Conservation (phyloP, 2,888 invertebrate genomes). For the Julus scanicus region DNA sequence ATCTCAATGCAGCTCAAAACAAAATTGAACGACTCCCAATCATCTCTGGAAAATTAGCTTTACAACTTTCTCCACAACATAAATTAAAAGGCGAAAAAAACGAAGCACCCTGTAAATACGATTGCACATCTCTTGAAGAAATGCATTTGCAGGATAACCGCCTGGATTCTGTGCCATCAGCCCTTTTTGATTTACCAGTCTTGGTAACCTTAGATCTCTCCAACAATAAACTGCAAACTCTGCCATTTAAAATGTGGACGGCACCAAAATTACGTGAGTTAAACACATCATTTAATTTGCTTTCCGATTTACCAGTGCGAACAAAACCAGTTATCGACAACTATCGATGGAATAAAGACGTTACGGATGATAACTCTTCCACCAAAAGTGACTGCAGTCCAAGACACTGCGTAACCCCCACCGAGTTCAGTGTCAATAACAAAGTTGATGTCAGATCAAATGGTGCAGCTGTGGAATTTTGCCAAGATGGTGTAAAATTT, state of each 20-base stretch:
- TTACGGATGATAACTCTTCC: neutral
- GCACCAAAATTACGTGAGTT: slow-evolving; percentile 87
- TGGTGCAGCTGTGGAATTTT: slow-evolving; percentile 48
- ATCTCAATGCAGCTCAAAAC: slow-evolving; percentile 89
- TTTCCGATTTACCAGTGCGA: slow-evolving; percentile 75
- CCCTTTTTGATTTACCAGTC: slow-evolving; percentile 82
- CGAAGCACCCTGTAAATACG: slow-evolving; percentile 59
- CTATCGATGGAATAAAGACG: neutral
- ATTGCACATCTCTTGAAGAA: slow-evolving; percentile 82
- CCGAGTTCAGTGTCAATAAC: slow-evolving; percentile 2
- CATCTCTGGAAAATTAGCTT: slow-evolving; percentile 59
- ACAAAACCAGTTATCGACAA: slow-evolving; percentile 39
- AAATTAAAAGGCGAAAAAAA: slow-evolving; percentile 60
- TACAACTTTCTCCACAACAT: slow-evolving; percentile 48
- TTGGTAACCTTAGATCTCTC: slow-evolving; percentile 89
- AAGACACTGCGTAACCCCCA: slow-evolving; percentile 21
- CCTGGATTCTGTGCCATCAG: slow-evolving; percentile 82
- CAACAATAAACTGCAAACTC: slow-evolving; percentile 86
- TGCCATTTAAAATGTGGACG: slow-evolving; percentile 88
- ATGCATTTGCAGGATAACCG: slow-evolving; percentile 90
- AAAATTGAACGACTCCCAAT: slow-evolving; percentile 80
- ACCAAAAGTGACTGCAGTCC: slow-evolving; percentile 50
- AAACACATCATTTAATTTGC: slow-evolving; percentile 87
- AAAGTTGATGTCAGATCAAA: neutral
- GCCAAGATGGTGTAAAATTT: slow-evolving; percentile 65